Conservation (phyloP, 2,113 vertebrate species). For the Paradoxurus hermaphroditus region DNA sequence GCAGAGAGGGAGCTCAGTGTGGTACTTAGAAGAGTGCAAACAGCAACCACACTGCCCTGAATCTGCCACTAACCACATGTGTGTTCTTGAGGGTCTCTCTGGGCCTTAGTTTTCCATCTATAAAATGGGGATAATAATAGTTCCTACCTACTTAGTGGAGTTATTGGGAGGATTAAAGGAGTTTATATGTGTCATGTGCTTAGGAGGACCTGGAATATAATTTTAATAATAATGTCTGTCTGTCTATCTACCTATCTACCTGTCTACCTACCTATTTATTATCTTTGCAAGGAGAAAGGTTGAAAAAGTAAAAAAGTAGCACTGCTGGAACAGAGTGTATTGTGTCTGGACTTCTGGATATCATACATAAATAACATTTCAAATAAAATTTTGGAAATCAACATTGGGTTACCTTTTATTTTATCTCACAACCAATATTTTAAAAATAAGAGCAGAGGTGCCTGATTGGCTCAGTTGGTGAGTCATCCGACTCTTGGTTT, state of each 20-base stretch:
- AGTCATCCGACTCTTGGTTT: fast-evolving
- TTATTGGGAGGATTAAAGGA: background rate
- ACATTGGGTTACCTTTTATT: background rate
- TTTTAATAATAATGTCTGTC: background rate
- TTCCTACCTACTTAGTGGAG: background rate
- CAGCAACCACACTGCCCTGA: background rate
- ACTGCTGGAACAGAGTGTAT: background rate
- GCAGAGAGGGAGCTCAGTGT: background rate
- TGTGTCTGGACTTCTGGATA: background rate
- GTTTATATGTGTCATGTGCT: background rate
- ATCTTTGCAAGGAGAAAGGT: background rate
- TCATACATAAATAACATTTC: background rate
- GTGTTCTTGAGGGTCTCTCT: background rate
- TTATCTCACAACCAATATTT: background rate
- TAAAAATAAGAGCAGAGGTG: background rate
- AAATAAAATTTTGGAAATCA: background rate
- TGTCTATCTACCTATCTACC: no score
- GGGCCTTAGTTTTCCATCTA: background rate
- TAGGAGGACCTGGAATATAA: background rate
- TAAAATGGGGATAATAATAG: background rate
- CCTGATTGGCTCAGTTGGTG: background rate
- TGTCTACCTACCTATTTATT: background rate
- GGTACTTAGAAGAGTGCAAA: background rate
- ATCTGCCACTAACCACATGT: background rate
- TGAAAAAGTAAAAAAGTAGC: background rate